phyloP scores from a whole-genome alignment of 2,113 vertebrate genomes.

The Poicephalus meyeri region DNA sequence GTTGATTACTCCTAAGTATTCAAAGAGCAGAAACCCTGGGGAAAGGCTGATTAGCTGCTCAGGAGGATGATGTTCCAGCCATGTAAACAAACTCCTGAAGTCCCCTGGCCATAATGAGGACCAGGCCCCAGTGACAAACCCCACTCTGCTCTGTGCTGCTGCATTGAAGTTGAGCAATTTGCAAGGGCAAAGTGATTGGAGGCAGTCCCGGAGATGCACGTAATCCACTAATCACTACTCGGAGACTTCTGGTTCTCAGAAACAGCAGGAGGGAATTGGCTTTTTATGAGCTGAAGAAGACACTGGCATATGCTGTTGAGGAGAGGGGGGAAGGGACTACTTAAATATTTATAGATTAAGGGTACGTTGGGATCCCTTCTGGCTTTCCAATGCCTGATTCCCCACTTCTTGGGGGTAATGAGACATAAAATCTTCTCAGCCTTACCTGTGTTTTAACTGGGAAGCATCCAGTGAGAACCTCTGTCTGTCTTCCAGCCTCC shows the following conservation, averaged over 20 bases:
- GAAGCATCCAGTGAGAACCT: not conserved
- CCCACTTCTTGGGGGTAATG: not conserved
- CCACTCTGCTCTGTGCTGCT: constrained; percentile 63
- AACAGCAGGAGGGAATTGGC: constrained; percentile 64
- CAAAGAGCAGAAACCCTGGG: constrained; percentile 73
- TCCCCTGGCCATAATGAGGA: constrained; percentile 70
- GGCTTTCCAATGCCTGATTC: constrained; percentile 5
- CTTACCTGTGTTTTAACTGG: not conserved
- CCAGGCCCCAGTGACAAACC: constrained; percentile 49
- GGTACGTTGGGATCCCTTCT: constrained; percentile 19
- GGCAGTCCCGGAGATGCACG: constrained; percentile 72
- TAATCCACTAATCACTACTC: constrained; percentile 75
- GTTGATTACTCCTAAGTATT: constrained; percentile 80
- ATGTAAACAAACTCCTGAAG: constrained; percentile 71
- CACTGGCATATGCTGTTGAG: constrained; percentile 56
- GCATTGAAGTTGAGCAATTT: constrained; percentile 77
- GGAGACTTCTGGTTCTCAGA: constrained; percentile 55
- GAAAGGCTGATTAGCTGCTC: constrained; percentile 74
- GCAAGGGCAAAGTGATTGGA: constrained; percentile 76
- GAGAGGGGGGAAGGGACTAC: constrained; percentile 27
- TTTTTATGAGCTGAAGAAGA: constrained; percentile 68
- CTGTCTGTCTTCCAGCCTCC: not conserved
- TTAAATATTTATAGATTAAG: constrained; percentile 71
- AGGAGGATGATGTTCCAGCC: constrained; percentile 65
- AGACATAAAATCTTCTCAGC: not conserved